A percentile compares a stretch with the other conserved stretches of the same genome.
phyloP scores from a whole-genome alignment of 2,113 vertebrate genomes.

The Petaurus breviceps region DNA sequence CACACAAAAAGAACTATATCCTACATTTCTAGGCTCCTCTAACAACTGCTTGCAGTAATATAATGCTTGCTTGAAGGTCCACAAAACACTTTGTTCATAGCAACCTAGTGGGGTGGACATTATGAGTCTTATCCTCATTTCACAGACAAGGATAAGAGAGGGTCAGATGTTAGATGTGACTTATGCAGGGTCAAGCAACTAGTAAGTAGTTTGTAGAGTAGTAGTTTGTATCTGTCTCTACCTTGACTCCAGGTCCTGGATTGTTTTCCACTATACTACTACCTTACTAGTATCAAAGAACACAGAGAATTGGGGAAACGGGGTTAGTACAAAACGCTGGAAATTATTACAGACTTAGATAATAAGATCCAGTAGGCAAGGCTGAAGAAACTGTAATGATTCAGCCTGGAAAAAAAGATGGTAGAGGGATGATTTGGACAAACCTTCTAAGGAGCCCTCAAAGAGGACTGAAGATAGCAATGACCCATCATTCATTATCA shows the following conservation, averaged over 20 bases:
- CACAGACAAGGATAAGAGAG: not conserved
- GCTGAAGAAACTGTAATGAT: fast-evolving
- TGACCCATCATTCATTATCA: not conserved
- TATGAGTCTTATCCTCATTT: not conserved
- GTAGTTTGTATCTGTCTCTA: not conserved
- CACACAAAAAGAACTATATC: too few relatives aligned
- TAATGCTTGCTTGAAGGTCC: too few relatives aligned
- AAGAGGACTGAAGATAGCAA: not conserved
- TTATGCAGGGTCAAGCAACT: not conserved
- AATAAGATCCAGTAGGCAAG: not conserved
- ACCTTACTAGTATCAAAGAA: not conserved
- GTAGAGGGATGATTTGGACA: too few relatives aligned
- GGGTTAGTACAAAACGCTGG: not conserved
- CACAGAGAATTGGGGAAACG: not conserved
- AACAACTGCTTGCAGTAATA: too few relatives aligned
- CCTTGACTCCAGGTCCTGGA: not conserved
- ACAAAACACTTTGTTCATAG: not conserved
- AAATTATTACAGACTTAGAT: not conserved
- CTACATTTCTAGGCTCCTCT: too few relatives aligned
- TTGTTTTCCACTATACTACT: not conserved
- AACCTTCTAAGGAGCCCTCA: not conserved
- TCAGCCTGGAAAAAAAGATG: not conserved
- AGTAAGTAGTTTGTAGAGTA: not conserved
- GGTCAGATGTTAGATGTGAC: not conserved
- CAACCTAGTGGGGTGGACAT: not conserved